Percentiles rank a stretch among this genome's conserved stretches.
phyloP scores from a whole-genome alignment of 2,797 vertebrate species.

The Philypnodon macrostomus region DNA sequence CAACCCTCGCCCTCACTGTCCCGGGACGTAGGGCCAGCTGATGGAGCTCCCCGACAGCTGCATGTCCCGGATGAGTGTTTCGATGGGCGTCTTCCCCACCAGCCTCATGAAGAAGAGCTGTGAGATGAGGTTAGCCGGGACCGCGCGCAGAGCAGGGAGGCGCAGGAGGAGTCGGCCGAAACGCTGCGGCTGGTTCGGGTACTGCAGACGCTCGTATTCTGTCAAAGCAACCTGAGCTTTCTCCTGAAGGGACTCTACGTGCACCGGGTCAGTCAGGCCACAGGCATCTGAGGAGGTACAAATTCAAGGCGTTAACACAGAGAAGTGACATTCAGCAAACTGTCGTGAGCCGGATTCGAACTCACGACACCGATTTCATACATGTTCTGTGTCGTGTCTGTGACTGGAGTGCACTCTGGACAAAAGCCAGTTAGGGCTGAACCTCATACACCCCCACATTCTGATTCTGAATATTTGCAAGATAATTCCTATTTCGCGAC shows the following conservation, averaged over 20 bases:
- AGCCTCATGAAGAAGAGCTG: constrained; percentile 96
- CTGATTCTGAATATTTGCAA: too few relatives aligned
- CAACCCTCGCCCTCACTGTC: constrained; percentile 67
- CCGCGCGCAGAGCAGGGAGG: constrained; percentile 86
- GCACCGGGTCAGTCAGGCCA: constrained; percentile 87
- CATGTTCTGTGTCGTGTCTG: too few relatives aligned
- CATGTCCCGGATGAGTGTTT: constrained; percentile 97
- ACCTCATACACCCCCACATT: too few relatives aligned
- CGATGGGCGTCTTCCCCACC: constrained; percentile 93
- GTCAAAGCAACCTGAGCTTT: constrained; percentile 94
- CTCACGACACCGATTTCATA: too few relatives aligned
- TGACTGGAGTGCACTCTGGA: too few relatives aligned
- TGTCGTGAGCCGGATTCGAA: too few relatives aligned
- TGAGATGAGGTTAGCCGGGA: constrained; percentile 89
- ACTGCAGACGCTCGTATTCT: constrained; percentile 89
- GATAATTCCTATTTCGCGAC: too few relatives aligned
- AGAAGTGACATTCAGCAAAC: too few relatives aligned
- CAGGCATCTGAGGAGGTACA: constrained; percentile 81
- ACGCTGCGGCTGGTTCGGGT: constrained; percentile 89
- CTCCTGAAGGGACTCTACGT: constrained; percentile 93
- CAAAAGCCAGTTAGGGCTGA: too few relatives aligned
- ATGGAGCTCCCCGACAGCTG: constrained; percentile 92
- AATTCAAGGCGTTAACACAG: background rate
- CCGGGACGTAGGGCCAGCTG: constrained; percentile 91
- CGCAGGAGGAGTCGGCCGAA: constrained; percentile 89